Evolutionary conservation across 2,797 vertebrate species (phyloP).

Genomic region (Pipistrellus kuhlii): DNA sequence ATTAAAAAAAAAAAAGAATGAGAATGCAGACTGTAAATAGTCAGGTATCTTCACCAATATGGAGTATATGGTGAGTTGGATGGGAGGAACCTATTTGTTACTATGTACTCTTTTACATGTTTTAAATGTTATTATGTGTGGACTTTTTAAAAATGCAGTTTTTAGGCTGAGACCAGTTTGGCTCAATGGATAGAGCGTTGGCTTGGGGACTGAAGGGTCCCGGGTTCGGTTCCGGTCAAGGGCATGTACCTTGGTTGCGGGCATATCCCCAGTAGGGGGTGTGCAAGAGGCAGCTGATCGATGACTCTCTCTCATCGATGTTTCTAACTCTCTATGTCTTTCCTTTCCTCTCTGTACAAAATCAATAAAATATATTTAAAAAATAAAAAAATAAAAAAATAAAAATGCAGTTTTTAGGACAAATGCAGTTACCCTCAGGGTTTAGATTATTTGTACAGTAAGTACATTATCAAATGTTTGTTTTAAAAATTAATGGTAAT

Average conservation of each 20-base stretch:
- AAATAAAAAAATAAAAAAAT: no score
- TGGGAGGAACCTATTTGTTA: neutral
- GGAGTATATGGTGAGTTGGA: neutral
- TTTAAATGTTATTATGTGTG: slow-evolving; percentile 24
- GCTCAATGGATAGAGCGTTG: no score
- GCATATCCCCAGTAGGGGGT: no score
- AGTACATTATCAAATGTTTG: neutral
- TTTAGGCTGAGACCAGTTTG: no score
- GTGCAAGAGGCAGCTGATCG: no score
- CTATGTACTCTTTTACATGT: neutral
- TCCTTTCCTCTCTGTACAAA: no score
- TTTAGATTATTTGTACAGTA: slow-evolving; percentile 29
- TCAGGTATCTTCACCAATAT: neutral
- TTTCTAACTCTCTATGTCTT: no score
- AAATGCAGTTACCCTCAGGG: neutral
- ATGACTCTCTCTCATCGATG: no score
- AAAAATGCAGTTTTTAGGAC: neutral
- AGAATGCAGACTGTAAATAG: neutral
- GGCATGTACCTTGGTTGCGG: no score
- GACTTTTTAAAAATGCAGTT: neutral
- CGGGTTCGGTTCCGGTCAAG: no score
- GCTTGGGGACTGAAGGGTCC: no score
- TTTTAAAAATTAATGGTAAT: slow-evolving; percentile 36
- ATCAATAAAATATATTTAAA: no score
- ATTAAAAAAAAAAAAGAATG: neutral